Evolutionary conservation across 2,888 invertebrate genomes (phyloP).

Genomic region (Electrophaes corylata): DNA sequence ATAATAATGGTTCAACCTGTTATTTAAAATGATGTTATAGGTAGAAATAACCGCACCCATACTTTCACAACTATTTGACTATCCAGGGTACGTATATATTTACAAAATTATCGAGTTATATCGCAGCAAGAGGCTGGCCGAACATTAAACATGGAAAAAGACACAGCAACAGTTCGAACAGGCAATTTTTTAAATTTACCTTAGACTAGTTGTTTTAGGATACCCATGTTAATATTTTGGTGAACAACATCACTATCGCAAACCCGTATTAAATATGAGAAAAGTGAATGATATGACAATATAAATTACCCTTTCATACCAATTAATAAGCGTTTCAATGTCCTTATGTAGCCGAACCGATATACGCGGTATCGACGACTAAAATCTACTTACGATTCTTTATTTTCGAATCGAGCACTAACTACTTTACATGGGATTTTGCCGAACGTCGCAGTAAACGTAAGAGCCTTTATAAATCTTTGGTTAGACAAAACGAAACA

Average conservation of each 20-base stretch:
- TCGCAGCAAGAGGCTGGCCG: slow-evolving; percentile 66
- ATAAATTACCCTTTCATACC: slow-evolving; percentile 85
- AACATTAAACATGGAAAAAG: slow-evolving; percentile 79
- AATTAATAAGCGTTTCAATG: slow-evolving; percentile 85
- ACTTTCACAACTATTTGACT: slow-evolving; percentile 29
- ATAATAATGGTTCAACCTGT: not conserved
- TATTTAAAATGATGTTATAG: slow-evolving; percentile 9
- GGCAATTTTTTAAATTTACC: slow-evolving; percentile 81
- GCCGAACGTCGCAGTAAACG: slow-evolving; percentile 71
- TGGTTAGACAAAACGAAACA: slow-evolving; percentile 81
- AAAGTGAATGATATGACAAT: slow-evolving; percentile 85
- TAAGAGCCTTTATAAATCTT: slow-evolving; percentile 74
- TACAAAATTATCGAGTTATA: slow-evolving; percentile 37
- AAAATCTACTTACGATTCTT: slow-evolving; percentile 78
- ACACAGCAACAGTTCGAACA: slow-evolving; percentile 77
- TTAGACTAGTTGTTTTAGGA: slow-evolving; percentile 80
- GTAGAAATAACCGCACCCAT: slow-evolving; percentile 26
- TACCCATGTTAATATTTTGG: slow-evolving; percentile 81
- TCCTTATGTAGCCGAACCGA: slow-evolving; percentile 80
- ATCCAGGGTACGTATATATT: slow-evolving; percentile 32
- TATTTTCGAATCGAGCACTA: slow-evolving; percentile 78
- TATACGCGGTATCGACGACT: slow-evolving; percentile 73
- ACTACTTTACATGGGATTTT: slow-evolving; percentile 75
- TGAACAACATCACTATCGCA: slow-evolving; percentile 84
- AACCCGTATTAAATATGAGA: slow-evolving; percentile 85